A percentile compares a stretch with the other conserved stretches of the same genome.
These are phyloP conservation scores for Camelus bactrianus DNA, from an alignment of 2,113 vertebrate genomes.

Conservation along the genomic window DNA sequence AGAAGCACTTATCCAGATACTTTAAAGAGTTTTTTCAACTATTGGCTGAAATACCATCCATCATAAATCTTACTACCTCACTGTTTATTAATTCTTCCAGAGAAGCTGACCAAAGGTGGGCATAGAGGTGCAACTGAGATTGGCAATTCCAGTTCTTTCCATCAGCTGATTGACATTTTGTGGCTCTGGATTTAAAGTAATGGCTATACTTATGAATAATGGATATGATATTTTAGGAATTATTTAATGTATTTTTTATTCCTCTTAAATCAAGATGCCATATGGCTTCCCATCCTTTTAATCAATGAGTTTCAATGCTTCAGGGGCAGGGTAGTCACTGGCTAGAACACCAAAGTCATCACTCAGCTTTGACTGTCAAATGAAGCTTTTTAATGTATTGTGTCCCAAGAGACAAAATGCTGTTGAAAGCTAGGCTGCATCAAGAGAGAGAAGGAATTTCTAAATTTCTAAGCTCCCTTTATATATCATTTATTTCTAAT, in stretches of 20 bases:
- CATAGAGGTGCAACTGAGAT: not conserved
- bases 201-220: conserved; percentile 71
- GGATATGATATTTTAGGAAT: conserved; percentile 70
- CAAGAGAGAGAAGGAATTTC: conserved; percentile 69
- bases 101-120: not conserved
- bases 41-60: not conserved
- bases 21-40: not conserved
- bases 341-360: conserved; percentile 68
- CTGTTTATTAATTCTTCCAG: not conserved
- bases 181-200: conserved; percentile 61
- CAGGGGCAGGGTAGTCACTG: conserved; percentile 60
- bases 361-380: conserved; percentile 73
- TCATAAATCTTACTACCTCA: not conserved
- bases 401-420: conserved; percentile 62
- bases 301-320: conserved; percentile 73
- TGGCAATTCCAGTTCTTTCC: not conserved
- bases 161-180: conserved; percentile 40
- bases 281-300: conserved; percentile 76
- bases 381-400: conserved; percentile 70
- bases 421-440: conserved; percentile 68
- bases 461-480: conserved; percentile 65
- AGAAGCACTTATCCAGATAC: not conserved
- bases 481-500: conserved; percentile 73
- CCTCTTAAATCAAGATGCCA: conserved; percentile 71
- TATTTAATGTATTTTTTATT: conserved; percentile 81